Conservation (phyloP, 2,113 vertebrate genomes). For the Microtus pennsylvanicus region DNA sequence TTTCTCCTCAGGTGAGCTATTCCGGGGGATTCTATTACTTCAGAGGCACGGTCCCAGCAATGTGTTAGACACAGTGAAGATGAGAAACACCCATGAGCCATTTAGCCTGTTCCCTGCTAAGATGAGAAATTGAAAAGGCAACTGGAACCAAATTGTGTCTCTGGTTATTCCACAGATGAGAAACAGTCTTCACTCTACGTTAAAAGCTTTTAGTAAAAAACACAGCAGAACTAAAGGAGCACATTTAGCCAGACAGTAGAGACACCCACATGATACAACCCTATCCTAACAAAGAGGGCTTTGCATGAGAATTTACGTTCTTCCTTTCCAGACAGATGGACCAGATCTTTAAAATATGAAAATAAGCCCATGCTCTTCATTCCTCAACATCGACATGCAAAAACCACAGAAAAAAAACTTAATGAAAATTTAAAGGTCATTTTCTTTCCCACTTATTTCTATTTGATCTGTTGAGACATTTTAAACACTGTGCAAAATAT, state of each 20-base stretch:
- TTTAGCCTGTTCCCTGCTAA: constrained; percentile 37
- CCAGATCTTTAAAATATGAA: constrained; percentile 27
- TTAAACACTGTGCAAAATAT: not conserved
- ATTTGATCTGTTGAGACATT: constrained; percentile 22
- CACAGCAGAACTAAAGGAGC: not conserved
- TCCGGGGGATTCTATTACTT: constrained; percentile 23
- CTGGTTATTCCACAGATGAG: constrained; percentile 37
- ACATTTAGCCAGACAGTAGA: not conserved
- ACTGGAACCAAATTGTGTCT: not conserved
- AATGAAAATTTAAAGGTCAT: constrained; percentile 21
- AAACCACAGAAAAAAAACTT: not conserved
- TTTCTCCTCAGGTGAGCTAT: constrained; percentile 37
- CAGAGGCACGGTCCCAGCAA: constrained; percentile 28
- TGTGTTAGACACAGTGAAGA: not conserved
- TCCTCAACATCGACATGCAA: constrained; percentile 33
- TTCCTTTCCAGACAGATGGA: constrained; percentile 19
- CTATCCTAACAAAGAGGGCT: not conserved
- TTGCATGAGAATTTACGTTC: not conserved
- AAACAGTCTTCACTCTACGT: not conserved
- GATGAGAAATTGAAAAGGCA: constrained; percentile 55
- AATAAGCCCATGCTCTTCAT: constrained; percentile 35
- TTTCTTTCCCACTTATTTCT: constrained; percentile 15
- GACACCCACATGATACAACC: not conserved
- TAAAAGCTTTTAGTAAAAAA: constrained; percentile 35
- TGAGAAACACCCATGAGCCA: not conserved